Base-by-base conservation (phyloP, 2,113 vertebrate species). In the Hoplias malabaricus region DNA sequence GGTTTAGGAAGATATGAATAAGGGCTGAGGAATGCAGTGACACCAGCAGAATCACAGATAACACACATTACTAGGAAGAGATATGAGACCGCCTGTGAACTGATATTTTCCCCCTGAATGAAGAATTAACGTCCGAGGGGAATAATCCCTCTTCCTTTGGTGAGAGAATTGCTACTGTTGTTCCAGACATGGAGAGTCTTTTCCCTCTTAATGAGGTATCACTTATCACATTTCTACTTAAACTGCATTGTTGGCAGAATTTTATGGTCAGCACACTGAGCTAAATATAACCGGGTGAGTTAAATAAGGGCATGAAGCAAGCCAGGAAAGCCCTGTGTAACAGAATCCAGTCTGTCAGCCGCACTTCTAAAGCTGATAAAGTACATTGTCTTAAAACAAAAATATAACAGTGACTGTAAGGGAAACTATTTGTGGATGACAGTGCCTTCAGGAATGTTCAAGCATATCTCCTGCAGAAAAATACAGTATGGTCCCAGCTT, bases 221-320 rank as follows among this genome's bases (percentile, higher is more conserved):
- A 77, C 86, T 90, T 90, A 84, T 88, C 84, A 48, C 82, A 71
- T 59, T 82, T 88, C 84, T 71, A 73, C 85, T 87, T 82, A 85
- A 91, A 88, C 86, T 90, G 90, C 92, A 87, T 87, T 89, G 87
- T 83, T 90, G 88, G 88, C 90, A 92, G 85, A 92, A 92, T 85
- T 87, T 76, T 78, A 83, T 84, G 56, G 87, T 91, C 88, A 87
- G 89, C 90, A 84, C 80, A 59, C 83, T 4, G 80, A 57, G 86
- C 89, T 92, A 93, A 92, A 93, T 91, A 91, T 93, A 93, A 82
- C 88, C 79, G 0, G 38, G 75, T 73, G 87, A 85, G 90, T 90
- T 93, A 92, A 92, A 92, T 92, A 92, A 91, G 89, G 91, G 88
- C 90, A 91, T 91, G 31, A 74, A 86, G 86, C 82, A 19, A 87